Evolutionary conservation across 2,888 invertebrate species (phyloP), one percentile per base, ranked within the genome.

Genomic region (Chrysolina oricalcia): DNA sequence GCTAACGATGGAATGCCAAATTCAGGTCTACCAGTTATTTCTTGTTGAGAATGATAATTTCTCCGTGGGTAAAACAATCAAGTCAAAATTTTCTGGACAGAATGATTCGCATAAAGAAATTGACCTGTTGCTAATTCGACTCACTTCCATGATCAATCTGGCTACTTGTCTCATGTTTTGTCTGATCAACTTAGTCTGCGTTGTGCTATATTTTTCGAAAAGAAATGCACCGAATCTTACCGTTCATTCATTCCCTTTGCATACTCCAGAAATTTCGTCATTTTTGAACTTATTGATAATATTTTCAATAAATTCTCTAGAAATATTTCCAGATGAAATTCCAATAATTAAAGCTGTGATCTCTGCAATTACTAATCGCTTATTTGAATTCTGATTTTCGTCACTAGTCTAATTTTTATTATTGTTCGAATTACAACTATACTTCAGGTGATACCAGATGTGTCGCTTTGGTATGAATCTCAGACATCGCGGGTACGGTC

Each of bases 1-100:
- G 80, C 78, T 50, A 75, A 64, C 11, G 77, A 77, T 15, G 78
- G 78, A 35, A 70, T 69, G 11, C 68, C 68, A 65, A 78, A 77
- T 63, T 76, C 75, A 40, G 77, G 75, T 62, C 75, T 35, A 11
- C 21, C 19, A 5, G 43, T 21, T 19, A 21, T 21, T 56, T 63
- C 35, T 17, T 64, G 21, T 27, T 59, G 41, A 41, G 53, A 21
- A 8, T 8, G 21, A 50, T 1, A 72, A 35, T 0, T 35, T 3
- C 17, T 72, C 65, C 1, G 9, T 41, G 13, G 56, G 15, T 17
- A 8, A 35, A 9, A 69, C 27, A 9, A 69, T n/a, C 3, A 13
- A 13, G 23, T 69, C 56, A 35, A 69, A 69, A 35, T 56, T 56
- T 43, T 69, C 69, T 9, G 59, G 56, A 11, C n/a, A n/a, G n/a